Evolutionary conservation across 2,797 vertebrate species (phyloP), one percentile per base, ranked within the genome.

Genomic region (Manis crassicaudata): DNA sequence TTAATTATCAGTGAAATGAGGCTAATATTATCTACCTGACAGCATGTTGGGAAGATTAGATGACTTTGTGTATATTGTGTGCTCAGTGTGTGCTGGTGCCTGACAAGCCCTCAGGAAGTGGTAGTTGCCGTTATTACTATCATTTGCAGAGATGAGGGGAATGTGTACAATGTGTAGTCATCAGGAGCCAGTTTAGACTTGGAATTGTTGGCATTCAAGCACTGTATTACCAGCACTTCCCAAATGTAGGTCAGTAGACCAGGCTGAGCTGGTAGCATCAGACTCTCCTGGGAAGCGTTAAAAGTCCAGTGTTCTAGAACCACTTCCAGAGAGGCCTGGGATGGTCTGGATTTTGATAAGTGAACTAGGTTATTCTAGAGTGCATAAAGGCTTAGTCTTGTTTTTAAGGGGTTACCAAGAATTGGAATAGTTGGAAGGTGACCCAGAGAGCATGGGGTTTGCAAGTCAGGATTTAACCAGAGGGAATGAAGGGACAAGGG

Each of bases 11-110:
- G 21, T 77, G 77, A 77, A 62, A 70, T 25, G 23, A 73, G 20
- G 14, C 27, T 77, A 11, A 14, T 40, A 58, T 7, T 67, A 68
- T 21, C 40, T 32, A 21, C 5, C 6, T 46, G 60, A 35, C 18
- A 27, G 65, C 35, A 3, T 12, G 3, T 14, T 16, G 37, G 83
- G 23, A 50, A 20, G 60, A 18, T 35, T 4, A 52, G 37, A 17
- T 1, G 13, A 35, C 68, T 52, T n/a, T 1, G 18, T 13, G 50
- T 5, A 0, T 25, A 1, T 4, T 0, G 17, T 32, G 35, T 8
- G 40, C 20, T n/a, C 29, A 6, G 29, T 0, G 0, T 21, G 79
- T 7, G 10, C 35, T 3, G 3, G 68, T 32, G 7, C 40, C 76
- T 1, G 27, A 2, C 0, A 29, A 82, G 46, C 21, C 23, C 21